A percentile compares a stretch with the other conserved stretches of the same genome.
Conservation (phyloP, 1,140 invertebrate genomes). For the Apolygus lucorum region DNA sequence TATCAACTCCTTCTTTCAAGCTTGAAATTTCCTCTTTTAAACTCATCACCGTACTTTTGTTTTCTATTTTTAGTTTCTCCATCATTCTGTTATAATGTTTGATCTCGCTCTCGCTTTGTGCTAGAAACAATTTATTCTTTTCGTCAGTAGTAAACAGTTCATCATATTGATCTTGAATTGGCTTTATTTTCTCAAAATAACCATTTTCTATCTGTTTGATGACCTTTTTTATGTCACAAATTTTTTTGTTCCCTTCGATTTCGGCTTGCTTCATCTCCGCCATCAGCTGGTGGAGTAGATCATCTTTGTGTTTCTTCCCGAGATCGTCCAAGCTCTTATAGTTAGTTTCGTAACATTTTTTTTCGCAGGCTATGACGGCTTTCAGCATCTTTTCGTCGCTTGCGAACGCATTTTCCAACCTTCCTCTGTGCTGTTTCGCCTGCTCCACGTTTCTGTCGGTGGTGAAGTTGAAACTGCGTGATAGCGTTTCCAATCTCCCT, state of each 20-base stretch:
- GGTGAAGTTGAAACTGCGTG: conserved; percentile 21
- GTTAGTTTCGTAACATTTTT: conserved; percentile 31
- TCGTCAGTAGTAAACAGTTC: conserved; percentile 40
- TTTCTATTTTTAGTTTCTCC: conserved; percentile 33
- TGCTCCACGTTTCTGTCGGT: conserved; percentile 7
- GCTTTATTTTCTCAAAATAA: conserved; percentile 37
- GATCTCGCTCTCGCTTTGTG: conserved; percentile 32
- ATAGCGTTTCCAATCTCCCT: neutral
- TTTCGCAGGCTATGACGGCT: conserved; percentile 34
- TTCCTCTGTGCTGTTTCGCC: neutral
- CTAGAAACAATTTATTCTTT: conserved; percentile 29
- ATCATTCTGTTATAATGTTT: conserved; percentile 29
- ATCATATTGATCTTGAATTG: conserved; percentile 41
- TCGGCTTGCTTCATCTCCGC: conserved; percentile 29
- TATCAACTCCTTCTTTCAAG: conserved; percentile 35
- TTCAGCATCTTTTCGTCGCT: conserved; percentile 29
- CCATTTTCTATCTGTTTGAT: conserved; percentile 30
- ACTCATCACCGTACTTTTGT: conserved; percentile 28
- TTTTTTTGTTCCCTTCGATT: conserved; percentile 23
- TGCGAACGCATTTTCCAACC: conserved; percentile 6
- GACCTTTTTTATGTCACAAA: conserved; percentile 23
- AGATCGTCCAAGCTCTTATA: conserved; percentile 19
- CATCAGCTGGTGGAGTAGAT: conserved; percentile 27
- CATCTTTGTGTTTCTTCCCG: neutral
- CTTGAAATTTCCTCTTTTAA: conserved; percentile 31